Percentiles rank a stretch among this genome's conserved stretches.
Evolutionary conservation across 2,113 vertebrate genomes (phyloP).

Genomic region (Drymodes brunneopygia): DNA sequence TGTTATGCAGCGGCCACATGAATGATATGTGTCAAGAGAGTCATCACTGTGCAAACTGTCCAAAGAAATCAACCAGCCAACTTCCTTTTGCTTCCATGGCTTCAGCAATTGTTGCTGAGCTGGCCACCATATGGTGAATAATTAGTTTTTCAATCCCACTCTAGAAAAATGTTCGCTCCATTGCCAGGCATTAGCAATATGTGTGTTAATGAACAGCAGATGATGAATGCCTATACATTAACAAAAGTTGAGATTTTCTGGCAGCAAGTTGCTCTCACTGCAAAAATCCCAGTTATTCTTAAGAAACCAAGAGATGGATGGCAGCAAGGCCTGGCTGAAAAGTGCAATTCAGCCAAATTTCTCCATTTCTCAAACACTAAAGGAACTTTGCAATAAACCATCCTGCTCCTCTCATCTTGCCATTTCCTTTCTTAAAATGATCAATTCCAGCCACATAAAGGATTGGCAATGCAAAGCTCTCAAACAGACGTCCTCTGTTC

Average conservation of each 20-base stretch:
- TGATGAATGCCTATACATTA: slow-evolving; percentile 90
- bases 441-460: slow-evolving; percentile 1
- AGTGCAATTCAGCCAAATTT: not conserved
- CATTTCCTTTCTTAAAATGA: not conserved
- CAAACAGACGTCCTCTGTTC: slow-evolving; percentile 28
- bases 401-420: not conserved
- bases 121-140: slow-evolving; percentile 96
- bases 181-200: slow-evolving; percentile 79
- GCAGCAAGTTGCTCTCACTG: slow-evolving; percentile 38
- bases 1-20: slow-evolving; percentile 85
- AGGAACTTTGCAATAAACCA: not conserved
- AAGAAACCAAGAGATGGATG: not conserved
- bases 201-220: slow-evolving; percentile 77
- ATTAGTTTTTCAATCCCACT: slow-evolving; percentile 91
- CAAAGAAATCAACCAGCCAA: slow-evolving; percentile 80
- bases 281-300: not conserved
- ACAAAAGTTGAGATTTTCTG: slow-evolving; percentile 64
- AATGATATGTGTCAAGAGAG: slow-evolving; percentile 95
- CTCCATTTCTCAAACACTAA: not conserved
- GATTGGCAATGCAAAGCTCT: not conserved
- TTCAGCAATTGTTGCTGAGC: slow-evolving; percentile 82
- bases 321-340: not conserved
- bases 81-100: slow-evolving; percentile 79
- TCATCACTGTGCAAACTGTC: slow-evolving; percentile 82
- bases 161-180: slow-evolving; percentile 79